A percentile compares a stretch with the other conserved stretches of the same genome.
phyloP scores from a whole-genome alignment of 2,797 vertebrate species.

The Paedocypris micromegethes region DNA sequence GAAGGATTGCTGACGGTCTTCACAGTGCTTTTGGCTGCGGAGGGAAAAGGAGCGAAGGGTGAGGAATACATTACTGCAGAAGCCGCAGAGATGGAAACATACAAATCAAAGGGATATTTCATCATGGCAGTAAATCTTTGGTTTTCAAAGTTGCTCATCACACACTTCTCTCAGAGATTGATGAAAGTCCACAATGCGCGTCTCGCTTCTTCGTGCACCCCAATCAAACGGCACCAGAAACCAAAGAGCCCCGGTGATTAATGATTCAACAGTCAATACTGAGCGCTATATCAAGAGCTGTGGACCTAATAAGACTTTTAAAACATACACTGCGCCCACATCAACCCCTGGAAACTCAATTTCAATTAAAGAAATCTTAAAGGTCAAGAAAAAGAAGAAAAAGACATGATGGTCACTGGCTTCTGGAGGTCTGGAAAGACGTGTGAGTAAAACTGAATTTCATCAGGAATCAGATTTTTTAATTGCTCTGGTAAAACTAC shows the following conservation, averaged over 20 bases:
- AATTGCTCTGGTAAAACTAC: no score
- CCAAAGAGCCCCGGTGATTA: conserved; percentile 36
- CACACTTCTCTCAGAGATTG: conserved; percentile 39
- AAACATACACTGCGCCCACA: conserved; percentile 9
- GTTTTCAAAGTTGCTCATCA: conserved; percentile 41
- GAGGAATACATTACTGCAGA: conserved; percentile 30
- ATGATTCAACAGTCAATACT: conserved; percentile 44
- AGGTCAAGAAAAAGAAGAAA: no score
- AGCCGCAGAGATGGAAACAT: conserved; percentile 35
- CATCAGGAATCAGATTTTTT: no score
- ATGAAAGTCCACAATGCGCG: conserved; percentile 43
- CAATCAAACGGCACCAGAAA: conserved; percentile 32
- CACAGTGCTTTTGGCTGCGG: conserved; percentile 89
- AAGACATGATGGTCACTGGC: no score
- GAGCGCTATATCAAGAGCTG: conserved; percentile 20
- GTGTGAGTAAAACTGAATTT: no score
- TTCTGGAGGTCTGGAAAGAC: no score
- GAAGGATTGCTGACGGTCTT: conserved; percentile 89
- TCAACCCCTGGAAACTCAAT: conserved; percentile 9
- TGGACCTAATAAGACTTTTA: conserved; percentile 24
- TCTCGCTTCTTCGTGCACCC: conserved; percentile 14
- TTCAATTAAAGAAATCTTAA: conserved; percentile 3
- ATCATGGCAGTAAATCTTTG: conserved; percentile 44
- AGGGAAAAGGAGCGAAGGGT: conserved; percentile 28
- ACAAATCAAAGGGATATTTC: conserved; percentile 51